Percentiles rank a stretch among this genome's conserved stretches.
Conservation (phyloP, 2,797 vertebrate genomes). For the Neomorphus geoffroyi region DNA sequence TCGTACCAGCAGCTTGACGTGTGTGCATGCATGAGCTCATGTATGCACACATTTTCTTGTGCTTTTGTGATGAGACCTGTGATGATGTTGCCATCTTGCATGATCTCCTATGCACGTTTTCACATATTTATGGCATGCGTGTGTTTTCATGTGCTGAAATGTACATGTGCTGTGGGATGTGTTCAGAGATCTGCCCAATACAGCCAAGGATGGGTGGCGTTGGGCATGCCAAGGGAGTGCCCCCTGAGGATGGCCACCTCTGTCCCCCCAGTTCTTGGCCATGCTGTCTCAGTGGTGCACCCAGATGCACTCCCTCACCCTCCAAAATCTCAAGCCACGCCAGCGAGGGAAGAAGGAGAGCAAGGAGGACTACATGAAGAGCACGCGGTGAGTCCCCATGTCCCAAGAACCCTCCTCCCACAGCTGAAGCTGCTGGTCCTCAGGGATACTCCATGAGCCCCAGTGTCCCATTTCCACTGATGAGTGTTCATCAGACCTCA, state of each 20-base stretch:
- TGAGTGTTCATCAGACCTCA: accelerated
- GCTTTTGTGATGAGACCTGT: not conserved
- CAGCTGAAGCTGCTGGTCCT: accelerated
- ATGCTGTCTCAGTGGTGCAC: constrained; percentile 98
- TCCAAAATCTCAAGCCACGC: constrained; percentile 97
- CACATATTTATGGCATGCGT: accelerated
- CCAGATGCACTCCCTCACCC: constrained; percentile 96
- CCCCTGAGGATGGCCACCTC: not conserved
- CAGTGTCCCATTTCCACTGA: accelerated
- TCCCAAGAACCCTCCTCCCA: not conserved
- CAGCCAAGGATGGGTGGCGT: not conserved
- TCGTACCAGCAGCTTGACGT: accelerated
- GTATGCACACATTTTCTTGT: accelerated
- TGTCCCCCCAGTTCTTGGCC: constrained; percentile 85
- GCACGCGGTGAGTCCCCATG: constrained; percentile 86
- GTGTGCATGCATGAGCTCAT: too few species aligned
- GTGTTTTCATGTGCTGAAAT: not conserved
- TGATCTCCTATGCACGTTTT: accelerated
- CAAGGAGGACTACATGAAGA: constrained; percentile 97
- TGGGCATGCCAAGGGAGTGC: accelerated
- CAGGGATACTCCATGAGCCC: not conserved
- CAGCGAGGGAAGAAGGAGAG: constrained; percentile 96
- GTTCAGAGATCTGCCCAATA: not conserved
- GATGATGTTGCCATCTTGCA: accelerated
- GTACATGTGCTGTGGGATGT: too few species aligned